These are phyloP conservation scores for Phataginus tetradactyla DNA, from an alignment of 2,797 vertebrate species.

Conservation along the genomic window DNA sequence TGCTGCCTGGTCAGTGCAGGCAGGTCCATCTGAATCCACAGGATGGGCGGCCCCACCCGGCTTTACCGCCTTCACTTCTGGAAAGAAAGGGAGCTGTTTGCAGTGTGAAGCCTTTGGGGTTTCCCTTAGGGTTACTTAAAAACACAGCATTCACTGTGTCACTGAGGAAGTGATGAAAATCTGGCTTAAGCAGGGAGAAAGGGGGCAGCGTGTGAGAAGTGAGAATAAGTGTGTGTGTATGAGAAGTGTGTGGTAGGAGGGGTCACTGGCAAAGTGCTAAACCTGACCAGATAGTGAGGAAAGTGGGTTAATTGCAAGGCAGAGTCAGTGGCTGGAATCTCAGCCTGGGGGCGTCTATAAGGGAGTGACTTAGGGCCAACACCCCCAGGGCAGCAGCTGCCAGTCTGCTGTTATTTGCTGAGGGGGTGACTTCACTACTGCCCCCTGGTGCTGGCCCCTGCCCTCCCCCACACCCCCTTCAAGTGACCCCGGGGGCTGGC, in stretches of 20 bases:
- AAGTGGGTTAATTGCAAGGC: neutral
- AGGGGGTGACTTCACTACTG: fast-evolving
- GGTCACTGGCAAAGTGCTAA: neutral
- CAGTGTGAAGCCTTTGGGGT: neutral
- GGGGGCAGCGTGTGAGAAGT: neutral
- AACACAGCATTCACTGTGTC: neutral
- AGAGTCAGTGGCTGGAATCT: neutral
- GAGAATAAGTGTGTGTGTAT: neutral
- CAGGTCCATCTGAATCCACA: neutral
- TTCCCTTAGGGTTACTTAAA: neutral
- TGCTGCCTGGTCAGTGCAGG: no score
- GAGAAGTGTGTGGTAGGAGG: no score
- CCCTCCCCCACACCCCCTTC: no score
- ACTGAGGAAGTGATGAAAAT: neutral
- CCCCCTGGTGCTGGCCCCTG: neutral
- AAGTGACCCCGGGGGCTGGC: neutral
- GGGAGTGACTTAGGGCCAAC: neutral
- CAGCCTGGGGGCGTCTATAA: neutral
- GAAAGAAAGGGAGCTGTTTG: neutral
- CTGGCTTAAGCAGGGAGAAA: neutral
- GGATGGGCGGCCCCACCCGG: neutral
- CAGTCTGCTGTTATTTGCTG: no score
- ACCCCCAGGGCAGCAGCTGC: neutral
- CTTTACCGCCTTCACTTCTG: neutral
- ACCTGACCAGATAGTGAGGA: neutral